phyloP scores from a whole-genome alignment of 1,140 invertebrate species.

The Ctenoplectra terminalis region DNA sequence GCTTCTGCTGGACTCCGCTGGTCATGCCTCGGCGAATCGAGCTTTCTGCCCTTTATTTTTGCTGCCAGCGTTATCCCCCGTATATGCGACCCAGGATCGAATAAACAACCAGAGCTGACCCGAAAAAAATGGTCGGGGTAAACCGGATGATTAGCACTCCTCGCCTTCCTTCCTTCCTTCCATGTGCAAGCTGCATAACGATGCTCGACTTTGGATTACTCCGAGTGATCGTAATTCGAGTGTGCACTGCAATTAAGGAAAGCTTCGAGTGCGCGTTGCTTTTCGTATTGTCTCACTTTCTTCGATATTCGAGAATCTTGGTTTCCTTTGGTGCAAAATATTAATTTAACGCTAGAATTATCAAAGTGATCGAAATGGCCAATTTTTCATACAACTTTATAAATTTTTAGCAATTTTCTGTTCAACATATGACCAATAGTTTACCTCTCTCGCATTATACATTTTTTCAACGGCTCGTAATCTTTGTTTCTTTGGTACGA shows the following conservation, averaged over 20 bases:
- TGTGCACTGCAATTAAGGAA: background rate
- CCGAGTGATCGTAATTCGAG: background rate
- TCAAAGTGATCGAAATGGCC: no score
- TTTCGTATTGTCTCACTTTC: background rate
- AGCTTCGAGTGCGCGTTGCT: background rate
- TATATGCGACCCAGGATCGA: conserved; percentile 26
- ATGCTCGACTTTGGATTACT: conserved; percentile 18
- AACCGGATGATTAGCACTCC: conserved; percentile 64
- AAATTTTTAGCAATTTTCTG: no score
- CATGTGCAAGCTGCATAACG: conserved; percentile 52
- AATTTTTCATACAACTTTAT: no score
- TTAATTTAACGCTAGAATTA: no score
- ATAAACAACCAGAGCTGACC: conserved; percentile 55
- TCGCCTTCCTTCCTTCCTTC: conserved; percentile 40
- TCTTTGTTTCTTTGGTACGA: no score
- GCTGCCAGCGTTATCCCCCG: conserved; percentile 15
- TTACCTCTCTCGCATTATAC: no score
- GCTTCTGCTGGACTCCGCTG: conserved; percentile 73
- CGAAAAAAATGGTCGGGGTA: conserved; percentile 38
- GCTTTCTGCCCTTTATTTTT: conserved; percentile 69
- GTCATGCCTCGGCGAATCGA: conserved; percentile 76
- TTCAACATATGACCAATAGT: no score
- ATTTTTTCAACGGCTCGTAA: no score
- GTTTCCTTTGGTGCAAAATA: no score
- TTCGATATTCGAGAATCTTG: no score